phyloP scores from a whole-genome alignment of 2,797 vertebrate genomes.

The Propithecus deckenii region DNA sequence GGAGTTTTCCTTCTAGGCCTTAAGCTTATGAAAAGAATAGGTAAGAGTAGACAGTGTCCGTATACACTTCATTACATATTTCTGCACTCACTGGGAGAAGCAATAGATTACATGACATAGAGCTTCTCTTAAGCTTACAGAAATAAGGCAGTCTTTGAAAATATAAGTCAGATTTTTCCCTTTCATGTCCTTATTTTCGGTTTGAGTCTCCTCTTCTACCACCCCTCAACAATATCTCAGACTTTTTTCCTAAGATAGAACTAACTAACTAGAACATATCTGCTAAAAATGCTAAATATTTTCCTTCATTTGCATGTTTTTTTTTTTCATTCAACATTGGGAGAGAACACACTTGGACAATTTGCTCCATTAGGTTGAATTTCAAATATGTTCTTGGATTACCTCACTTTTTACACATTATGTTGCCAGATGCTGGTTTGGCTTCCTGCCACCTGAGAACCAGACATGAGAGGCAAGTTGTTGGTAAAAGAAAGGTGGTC shows the following conservation, averaged over 20 bases:
- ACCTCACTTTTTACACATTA: not conserved
- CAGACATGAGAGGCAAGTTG: not conserved
- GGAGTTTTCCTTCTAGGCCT: not conserved
- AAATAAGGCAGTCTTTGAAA: not conserved
- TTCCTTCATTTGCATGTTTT: not conserved
- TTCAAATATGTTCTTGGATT: not conserved
- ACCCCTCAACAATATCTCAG: not conserved
- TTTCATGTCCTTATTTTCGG: not conserved
- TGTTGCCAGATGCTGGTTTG: not conserved
- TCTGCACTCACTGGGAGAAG: not conserved
- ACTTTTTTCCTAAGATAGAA: not conserved
- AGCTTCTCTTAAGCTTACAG: not conserved
- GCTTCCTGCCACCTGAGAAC: not conserved
- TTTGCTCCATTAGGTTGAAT: not conserved
- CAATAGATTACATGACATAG: not conserved
- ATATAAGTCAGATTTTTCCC: not conserved
- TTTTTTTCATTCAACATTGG: not conserved
- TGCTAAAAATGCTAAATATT: not conserved
- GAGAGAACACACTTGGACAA: not conserved
- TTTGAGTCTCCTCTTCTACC: not conserved
- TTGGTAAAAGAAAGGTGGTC: not conserved
- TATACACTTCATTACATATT: not conserved
- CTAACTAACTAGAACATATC: not conserved
- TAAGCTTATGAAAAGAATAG: not conserved
- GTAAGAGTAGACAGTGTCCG: not conserved